Base-by-base conservation (phyloP, 2,113 vertebrate species). In the Hemiscyllium ocellatum region DNA sequence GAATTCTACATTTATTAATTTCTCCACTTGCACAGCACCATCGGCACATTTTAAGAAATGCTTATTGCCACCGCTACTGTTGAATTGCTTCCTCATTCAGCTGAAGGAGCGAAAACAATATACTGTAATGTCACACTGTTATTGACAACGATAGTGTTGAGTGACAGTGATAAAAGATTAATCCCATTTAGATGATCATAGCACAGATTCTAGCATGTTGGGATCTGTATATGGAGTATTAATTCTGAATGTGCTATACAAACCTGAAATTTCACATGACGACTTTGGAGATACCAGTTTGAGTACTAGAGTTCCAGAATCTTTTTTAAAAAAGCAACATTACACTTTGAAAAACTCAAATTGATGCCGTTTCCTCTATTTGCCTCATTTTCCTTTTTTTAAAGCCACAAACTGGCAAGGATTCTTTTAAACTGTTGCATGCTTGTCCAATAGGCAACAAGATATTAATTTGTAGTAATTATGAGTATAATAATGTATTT, bases 401-500 rank as follows among this genome's bases (percentile, higher is more conserved):
- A 94, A 47, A 72, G 50, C 68, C 69, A 72, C 24, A 50, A 22
- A 72, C 22, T 95, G 68, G 68, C 68, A 72, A 50, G 24, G 10
- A 13, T 69, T 69, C 37, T 69, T 37, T 42, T 69, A 66, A 69
- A 20, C 22, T 69, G 26, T n/a, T 70, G 91, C 37, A 5, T n/a
- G 66, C 26, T 50, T 8, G 72, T 19, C 42, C 15, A 68, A 95
- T 10, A 72, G 26, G 42, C 37, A 72, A 17, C 69, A 72, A 52
- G 50, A 24, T 95, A 95, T 42, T 70, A 95, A 95, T 72, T 61
- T 95, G 93, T 24, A 69, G 93, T 72, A 47, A 95, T 95, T 42
- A 89, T 26, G 13, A 72, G 42, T 26, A 26, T 95, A 95, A 95
- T 72, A 37, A 72, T 50, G 50, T 50, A 24, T 76, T 95, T 95